Base-by-base conservation (phyloP, 2,797 vertebrate genomes). In the Steatocranus sp. region DNA sequence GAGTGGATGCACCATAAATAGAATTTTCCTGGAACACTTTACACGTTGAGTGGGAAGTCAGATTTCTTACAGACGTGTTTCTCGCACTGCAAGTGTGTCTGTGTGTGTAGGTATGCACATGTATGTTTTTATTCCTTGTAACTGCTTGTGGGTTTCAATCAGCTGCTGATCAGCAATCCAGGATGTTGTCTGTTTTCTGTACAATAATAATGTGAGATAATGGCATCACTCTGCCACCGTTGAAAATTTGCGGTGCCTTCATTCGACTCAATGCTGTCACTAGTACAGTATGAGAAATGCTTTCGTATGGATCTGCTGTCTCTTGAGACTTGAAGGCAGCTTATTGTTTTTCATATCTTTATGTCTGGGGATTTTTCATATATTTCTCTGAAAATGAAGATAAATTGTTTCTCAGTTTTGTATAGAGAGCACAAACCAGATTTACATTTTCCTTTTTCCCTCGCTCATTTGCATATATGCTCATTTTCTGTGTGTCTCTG, bases 381-480 rank as follows among this genome's bases (percentile, higher is more conserved):
- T 85, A 87, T 91, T 86, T 46, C 2, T 25, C 81, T 91, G 80
- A 83, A 92, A 92, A 94, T 94, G 83, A 94, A 94, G 92, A 95
- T 92, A 87, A 92, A 94, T 93, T 79, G 91, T 89, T 76, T 80
- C 50, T 78, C 75, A 84, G 76, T 83, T 86, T 90, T 82, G 82
- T 83, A 79, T 83, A 23, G 83, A 70, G 77, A 90, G 79, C 32
- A 49, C 43, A 68, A 85, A 81, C 85, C 75, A 81, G 17, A 93
- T 92, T 87, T 88, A 78, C 84, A 92, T 94, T 91, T 91, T 78
- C 48, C 90, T 77, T 78, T 77, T 78, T 63, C 32, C 74, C 50
- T 8, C 25, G 10, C 41, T 92, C 17, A 91, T 95, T 93, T 94
- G 84, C 88, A 93, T 91, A 81, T 78, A 81, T 83, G 78, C 78